phyloP scores from a whole-genome alignment of 1,140 invertebrate genomes.

The Calephelis nemesis region DNA sequence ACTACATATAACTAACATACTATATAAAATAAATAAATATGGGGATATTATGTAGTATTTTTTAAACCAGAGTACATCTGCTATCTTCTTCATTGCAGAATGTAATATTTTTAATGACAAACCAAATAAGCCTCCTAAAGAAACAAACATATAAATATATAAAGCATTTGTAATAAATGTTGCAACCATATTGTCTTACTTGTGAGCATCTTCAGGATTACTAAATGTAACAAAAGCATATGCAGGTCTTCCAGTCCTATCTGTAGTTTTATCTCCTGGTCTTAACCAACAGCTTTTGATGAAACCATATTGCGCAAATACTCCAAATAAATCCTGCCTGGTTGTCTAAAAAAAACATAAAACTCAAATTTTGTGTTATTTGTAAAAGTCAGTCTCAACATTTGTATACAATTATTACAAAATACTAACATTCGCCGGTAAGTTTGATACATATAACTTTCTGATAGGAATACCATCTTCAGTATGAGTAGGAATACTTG shows the following conservation, averaged over 20 bases:
- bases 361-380: not conserved
- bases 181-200: conserved; percentile 38
- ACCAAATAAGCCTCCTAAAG: too few relatives aligned
- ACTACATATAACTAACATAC: too few relatives aligned
- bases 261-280: conserved; percentile 52
- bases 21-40: too few relatives aligned
- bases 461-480: conserved; percentile 75
- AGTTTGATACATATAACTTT: conserved; percentile 68
- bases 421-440: conserved; percentile 61
- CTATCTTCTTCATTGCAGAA: too few relatives aligned
- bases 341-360: conserved; percentile 50
- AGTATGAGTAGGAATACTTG: conserved; percentile 65
- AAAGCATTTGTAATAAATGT: not conserved
- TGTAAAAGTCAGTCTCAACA: not conserved
- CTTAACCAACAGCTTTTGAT: conserved; percentile 67
- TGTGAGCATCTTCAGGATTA: conserved; percentile 64
- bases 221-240: conserved; percentile 69
- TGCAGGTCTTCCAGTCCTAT: conserved; percentile 46
- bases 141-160: not conserved
- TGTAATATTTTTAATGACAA: too few relatives aligned
- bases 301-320: conserved; percentile 68
- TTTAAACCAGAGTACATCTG: too few relatives aligned
- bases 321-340: conserved; percentile 57
- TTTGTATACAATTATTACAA: not conserved
- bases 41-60: too few relatives aligned